phyloP scores from a whole-genome alignment of 2,113 vertebrate genomes.

The Pithys albifrons region DNA sequence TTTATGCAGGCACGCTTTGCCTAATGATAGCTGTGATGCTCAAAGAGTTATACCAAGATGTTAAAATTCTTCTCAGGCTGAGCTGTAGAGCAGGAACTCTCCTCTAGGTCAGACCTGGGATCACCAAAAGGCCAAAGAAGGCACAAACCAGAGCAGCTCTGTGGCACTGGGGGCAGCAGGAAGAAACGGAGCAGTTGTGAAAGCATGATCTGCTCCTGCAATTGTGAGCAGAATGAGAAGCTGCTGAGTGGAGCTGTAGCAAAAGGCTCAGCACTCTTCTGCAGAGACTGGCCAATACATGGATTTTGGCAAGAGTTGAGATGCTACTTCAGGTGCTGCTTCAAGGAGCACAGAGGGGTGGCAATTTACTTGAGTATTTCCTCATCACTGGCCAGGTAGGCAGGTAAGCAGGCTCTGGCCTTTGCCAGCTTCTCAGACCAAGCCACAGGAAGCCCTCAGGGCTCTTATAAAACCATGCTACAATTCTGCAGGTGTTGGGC shows the following conservation, averaged over 20 bases:
- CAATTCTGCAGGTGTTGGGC: fast-evolving
- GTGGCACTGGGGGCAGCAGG: neutral
- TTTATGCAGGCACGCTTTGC: fast-evolving
- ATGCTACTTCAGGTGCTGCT: neutral
- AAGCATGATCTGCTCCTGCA: neutral
- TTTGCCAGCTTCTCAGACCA: neutral
- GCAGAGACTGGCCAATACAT: fast-evolving
- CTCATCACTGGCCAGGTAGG: neutral
- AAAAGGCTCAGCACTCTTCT: neutral
- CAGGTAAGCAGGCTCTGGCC: neutral
- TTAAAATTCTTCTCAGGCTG: neutral
- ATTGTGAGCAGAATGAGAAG: neutral
- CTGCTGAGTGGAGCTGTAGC: neutral
- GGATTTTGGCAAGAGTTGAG: neutral
- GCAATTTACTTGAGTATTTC: neutral
- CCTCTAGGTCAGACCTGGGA: neutral
- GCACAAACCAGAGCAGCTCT: neutral
- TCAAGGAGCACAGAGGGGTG: neutral
- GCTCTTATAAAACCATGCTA: neutral
- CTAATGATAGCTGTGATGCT: neutral
- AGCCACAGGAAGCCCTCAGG: neutral
- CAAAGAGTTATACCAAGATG: fast-evolving
- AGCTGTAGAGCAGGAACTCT: neutral
- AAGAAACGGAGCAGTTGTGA: neutral
- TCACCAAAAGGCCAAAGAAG: neutral